Base-by-base conservation (phyloP, 23 tunicate species). In the Phallusia fumigata region DNA sequence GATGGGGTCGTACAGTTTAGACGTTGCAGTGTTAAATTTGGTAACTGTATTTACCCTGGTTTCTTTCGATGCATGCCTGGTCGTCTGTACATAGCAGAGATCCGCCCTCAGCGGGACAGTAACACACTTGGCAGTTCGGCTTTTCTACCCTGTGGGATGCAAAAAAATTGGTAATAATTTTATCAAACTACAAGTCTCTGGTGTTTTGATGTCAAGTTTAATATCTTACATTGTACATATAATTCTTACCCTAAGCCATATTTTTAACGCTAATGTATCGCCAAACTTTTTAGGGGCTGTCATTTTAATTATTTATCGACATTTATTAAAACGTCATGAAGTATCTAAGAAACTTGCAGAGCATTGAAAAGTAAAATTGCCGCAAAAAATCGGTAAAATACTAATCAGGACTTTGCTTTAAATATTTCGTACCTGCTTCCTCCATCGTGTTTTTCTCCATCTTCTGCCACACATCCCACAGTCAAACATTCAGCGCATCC, bases 91-190 rank as follows among this genome's bases (percentile, higher is more conserved):
- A 92, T 22, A 92, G 33, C 18, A 92, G 36, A 12, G 83, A 80
- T 1, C 97, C 97, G 19, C 97, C 97, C 28, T 79, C 91, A 0
- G 86, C 72, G 15, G 97, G 97, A 65, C 97, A 92, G 35, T 79
- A 80, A 75, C 97, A 92, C 33, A 83, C 84, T 24, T 52, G 35
- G 36, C 97, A 92, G n/a, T 84, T 77, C 15, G 88, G 85, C 32
- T 86, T 74, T 12, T 32, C 77, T 65, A 82, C 30, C 15, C 84
- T 69, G 45, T 33, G 40, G 33, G 32, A 76, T 45, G 44, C 35
- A 31, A 76, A 83, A 22, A 10, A 40, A 80, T 78, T 32, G 16
- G 30, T 10, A 78, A 78, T 2, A 13, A 31, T 34, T 26, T 11
- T 75, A 75, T 6, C 12, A 26, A 8, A 12, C 47, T 40, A 40